Percentiles rank a stretch among this genome's conserved stretches.
Evolutionary conservation across 2,113 vertebrate genomes (phyloP).

Genomic region (Malurus elegans): DNA sequence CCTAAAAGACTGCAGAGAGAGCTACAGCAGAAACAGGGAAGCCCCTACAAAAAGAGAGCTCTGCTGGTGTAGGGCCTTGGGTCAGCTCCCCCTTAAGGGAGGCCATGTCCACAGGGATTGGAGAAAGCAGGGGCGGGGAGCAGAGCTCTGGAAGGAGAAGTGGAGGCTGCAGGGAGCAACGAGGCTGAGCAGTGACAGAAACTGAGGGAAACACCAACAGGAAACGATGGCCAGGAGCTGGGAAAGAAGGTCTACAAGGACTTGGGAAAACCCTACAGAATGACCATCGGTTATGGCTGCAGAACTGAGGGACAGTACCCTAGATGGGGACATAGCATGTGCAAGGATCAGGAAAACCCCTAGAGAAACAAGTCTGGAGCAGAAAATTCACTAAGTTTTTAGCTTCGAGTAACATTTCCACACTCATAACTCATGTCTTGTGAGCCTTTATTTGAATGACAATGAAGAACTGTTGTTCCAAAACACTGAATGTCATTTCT

Average conservation of each 20-base stretch:
- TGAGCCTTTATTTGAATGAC: neutral
- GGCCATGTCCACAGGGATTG: neutral
- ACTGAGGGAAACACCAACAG: neutral
- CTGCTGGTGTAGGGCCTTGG: neutral
- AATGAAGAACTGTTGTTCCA: neutral
- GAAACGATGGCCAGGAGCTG: neutral
- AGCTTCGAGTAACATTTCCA: neutral
- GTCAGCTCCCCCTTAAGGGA: neutral
- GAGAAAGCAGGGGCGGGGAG: neutral
- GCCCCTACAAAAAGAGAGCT: neutral
- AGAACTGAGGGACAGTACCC: neutral
- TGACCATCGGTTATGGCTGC: neutral
- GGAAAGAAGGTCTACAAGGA: neutral
- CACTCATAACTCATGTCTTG: neutral
- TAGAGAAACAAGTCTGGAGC: neutral
- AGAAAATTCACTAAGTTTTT: neutral
- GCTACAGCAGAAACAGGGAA: neutral
- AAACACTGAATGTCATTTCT: neutral
- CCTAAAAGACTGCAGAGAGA: neutral
- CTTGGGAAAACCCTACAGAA: neutral
- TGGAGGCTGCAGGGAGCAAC: neutral
- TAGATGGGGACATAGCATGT: fast-evolving
- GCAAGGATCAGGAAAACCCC: neutral
- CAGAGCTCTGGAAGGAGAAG: neutral
- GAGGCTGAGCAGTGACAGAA: neutral